These are phyloP conservation scores for Dipodomys ordii DNA, from an alignment of 2,113 vertebrate genomes.

Conservation along the genomic window DNA sequence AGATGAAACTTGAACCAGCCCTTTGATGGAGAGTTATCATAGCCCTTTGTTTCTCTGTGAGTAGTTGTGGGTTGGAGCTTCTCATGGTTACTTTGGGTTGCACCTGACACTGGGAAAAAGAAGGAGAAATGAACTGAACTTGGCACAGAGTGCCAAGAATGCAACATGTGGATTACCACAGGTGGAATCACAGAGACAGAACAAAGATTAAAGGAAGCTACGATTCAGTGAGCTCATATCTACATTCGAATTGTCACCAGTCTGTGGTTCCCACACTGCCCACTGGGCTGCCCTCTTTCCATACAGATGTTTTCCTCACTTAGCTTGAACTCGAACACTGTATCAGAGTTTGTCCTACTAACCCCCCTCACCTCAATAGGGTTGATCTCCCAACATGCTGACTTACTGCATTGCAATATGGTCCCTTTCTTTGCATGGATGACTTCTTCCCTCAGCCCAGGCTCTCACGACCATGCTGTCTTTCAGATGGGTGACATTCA, in stretches of 20 bases:
- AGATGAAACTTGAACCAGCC: not conserved
- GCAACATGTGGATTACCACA: not conserved
- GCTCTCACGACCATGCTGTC: not conserved
- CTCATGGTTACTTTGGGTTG: not conserved
- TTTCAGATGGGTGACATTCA: not conserved
- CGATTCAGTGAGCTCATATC: not conserved
- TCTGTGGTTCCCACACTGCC: not conserved
- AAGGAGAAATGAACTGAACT: not conserved
- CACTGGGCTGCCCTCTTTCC: not conserved
- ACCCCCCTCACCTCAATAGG: fast-evolving
- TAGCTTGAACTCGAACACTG: not conserved
- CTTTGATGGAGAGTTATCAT: not conserved
- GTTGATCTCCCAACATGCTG: not conserved
- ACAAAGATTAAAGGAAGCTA: not conserved
- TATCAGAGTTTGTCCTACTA: not conserved
- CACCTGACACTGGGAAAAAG: not conserved
- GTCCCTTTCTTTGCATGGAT: not conserved
- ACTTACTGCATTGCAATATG: not conserved
- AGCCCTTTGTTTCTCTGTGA: not conserved
- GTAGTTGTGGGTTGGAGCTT: not conserved
- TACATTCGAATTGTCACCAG: not conserved
- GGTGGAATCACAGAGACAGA: not conserved
- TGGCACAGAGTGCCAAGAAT: not conserved
- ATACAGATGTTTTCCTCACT: not conserved
- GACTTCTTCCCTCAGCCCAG: not conserved